phyloP scores from a whole-genome alignment of 35 echinoderm and acorn worm genomes.

The Strongylocentrotus purpuratus region DNA sequence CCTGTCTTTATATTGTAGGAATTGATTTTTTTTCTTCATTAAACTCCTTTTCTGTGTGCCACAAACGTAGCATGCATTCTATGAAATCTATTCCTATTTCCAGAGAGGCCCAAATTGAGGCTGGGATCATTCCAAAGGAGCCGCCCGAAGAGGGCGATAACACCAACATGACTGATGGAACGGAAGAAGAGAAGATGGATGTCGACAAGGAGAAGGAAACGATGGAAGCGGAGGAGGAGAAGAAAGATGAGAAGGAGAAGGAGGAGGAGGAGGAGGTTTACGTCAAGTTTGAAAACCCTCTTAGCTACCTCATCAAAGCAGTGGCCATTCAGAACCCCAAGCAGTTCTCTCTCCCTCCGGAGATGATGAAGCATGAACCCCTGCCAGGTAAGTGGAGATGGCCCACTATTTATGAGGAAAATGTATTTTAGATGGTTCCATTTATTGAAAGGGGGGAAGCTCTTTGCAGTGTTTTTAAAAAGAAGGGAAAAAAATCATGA shows the following conservation, averaged over 20 bases:
- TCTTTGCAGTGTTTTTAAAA: too few species aligned
- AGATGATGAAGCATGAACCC: constrained; percentile 85
- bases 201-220: not conserved
- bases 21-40: too few species aligned
- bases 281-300: constrained; percentile 64
- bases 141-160: not conserved
- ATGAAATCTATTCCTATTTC: not conserved
- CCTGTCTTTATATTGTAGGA: too few species aligned
- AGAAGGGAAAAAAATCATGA: too few species aligned
- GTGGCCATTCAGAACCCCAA: constrained; percentile 90
- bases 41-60: not conserved
- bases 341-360: constrained; percentile 82
- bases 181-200: constrained; percentile 36
- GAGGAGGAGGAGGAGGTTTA: constrained; percentile 54
- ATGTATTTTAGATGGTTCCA: not conserved
- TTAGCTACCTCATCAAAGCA: constrained; percentile 85
- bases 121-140: constrained; percentile 37
- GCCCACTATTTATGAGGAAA: not conserved
- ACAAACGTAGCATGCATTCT: not conserved
- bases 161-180: not conserved
- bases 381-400: constrained; percentile 81
- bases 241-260: constrained; percentile 54
- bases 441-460: not conserved
- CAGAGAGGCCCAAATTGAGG: constrained; percentile 41
- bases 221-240: not conserved